These are phyloP conservation scores for Microchrysa polita DNA, from an alignment of 2,888 invertebrate genomes.

Conservation along the genomic window DNA sequence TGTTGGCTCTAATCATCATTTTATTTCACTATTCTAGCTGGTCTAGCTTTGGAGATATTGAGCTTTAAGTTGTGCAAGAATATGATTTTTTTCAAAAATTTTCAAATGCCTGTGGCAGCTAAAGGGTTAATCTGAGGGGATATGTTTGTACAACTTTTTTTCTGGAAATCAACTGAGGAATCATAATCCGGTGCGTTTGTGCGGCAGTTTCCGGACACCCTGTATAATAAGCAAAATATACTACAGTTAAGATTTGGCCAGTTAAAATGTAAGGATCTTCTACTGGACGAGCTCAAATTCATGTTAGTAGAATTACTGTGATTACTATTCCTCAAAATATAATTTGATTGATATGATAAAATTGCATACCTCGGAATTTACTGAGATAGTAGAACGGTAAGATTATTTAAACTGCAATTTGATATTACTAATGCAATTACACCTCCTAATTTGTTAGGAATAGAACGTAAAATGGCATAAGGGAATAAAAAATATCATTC, in stretches of 20 bases:
- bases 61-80: too few relatives aligned
- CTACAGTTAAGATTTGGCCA: conserved; percentile 75
- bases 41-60: too few relatives aligned
- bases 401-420: conserved; percentile 73
- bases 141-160: too few relatives aligned
- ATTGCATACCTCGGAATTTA: conserved; percentile 70
- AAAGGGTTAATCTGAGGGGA: too few relatives aligned
- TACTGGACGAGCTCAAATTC: conserved; percentile 76
- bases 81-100: too few relatives aligned
- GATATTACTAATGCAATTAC: conserved; percentile 68
- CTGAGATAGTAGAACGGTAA: conserved; percentile 69
- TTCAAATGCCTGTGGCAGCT: too few relatives aligned
- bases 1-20: too few relatives aligned
- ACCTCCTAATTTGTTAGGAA: conserved; percentile 80
- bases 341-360: conserved; percentile 71
- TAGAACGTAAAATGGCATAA: conserved; percentile 72
- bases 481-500: conserved; percentile 85
- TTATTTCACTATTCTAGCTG: too few relatives aligned
- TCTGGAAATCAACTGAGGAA: too few relatives aligned
- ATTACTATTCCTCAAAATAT: conserved; percentile 69
- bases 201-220: too few relatives aligned
- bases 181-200: too few relatives aligned
- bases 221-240: conserved; percentile 70
- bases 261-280: conserved; percentile 72
- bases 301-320: conserved; percentile 72